A percentile compares a stretch with the other conserved stretches of the same genome.
Evolutionary conservation across 1,140 invertebrate genomes (phyloP).

Genomic region (Drosophila orena): DNA sequence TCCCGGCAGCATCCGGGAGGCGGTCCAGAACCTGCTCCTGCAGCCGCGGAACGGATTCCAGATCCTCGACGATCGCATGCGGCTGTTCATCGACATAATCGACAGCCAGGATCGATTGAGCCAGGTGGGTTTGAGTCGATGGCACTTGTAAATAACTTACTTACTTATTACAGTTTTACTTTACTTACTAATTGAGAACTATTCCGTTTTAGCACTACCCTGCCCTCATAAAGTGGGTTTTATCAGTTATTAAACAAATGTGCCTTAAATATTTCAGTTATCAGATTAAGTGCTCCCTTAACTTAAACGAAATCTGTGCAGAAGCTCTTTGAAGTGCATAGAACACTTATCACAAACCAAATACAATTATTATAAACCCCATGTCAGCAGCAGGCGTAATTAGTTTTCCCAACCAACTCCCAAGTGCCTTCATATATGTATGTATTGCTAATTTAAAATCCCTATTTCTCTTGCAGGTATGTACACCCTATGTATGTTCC

Average conservation of each 20-base stretch:
- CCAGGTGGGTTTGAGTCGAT: constrained; percentile 88
- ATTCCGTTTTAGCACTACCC: no score
- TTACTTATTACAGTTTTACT: no score
- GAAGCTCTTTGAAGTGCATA: no score
- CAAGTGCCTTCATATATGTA: background rate
- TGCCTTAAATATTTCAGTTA: no score
- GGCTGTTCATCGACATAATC: constrained; percentile 91
- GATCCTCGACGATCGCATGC: constrained; percentile 90
- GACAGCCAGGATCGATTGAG: constrained; percentile 92
- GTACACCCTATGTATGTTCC: background rate
- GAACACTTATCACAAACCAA: no score
- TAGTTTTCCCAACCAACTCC: no score
- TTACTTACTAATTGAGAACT: no score
- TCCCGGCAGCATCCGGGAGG: constrained; percentile 87
- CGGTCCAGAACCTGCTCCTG: constrained; percentile 88
- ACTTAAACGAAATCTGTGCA: no score
- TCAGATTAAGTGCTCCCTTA: no score
- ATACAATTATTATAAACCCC: background rate
- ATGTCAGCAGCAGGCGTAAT: constrained; percentile 20
- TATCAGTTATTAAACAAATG: no score
- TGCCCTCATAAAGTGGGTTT: no score
- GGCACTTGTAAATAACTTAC: background rate
- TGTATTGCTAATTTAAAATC: constrained; percentile 8
- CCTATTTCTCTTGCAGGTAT: constrained; percentile 49
- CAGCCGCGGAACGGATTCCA: constrained; percentile 90